Evolutionary conservation across 2,113 vertebrate species (phyloP).

Genomic region (Nycticryphes semicollaris): DNA sequence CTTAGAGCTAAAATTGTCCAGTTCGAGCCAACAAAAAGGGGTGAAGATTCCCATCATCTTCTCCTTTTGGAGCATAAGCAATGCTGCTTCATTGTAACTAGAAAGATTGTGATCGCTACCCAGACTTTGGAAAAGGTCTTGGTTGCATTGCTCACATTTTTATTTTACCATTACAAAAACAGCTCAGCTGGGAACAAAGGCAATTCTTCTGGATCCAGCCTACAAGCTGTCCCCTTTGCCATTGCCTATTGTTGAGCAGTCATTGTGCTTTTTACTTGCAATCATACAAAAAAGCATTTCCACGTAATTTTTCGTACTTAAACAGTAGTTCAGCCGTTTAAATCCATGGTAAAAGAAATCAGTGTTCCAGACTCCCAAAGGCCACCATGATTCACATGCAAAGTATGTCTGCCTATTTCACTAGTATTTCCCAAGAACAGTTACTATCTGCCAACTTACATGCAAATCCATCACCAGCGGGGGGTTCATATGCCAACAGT

Average conservation of each 20-base stretch:
- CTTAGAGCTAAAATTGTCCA: neutral
- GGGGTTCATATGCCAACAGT: neutral
- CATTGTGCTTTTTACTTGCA: neutral
- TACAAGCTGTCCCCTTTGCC: neutral
- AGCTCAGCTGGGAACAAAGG: neutral
- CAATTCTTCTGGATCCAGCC: neutral
- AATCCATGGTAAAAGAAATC: neutral
- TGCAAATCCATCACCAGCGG: neutral
- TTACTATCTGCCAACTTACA: slow-evolving; percentile 6
- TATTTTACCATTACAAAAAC: neutral
- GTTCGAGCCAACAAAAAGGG: neutral
- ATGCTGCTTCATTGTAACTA: neutral
- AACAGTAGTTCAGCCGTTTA: neutral
- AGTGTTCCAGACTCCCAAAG: neutral
- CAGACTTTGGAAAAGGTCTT: neutral
- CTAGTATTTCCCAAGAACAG: neutral
- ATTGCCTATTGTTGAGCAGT: neutral
- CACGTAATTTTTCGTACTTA: neutral
- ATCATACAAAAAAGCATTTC: neutral
- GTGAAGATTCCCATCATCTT: neutral
- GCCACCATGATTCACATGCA: neutral
- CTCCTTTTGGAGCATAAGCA: neutral
- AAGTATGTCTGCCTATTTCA: neutral
- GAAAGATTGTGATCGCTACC: neutral
- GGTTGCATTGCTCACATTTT: neutral